Evolutionary conservation across 2,888 invertebrate species (phyloP).

Genomic region (Lithophane leautieri): DNA sequence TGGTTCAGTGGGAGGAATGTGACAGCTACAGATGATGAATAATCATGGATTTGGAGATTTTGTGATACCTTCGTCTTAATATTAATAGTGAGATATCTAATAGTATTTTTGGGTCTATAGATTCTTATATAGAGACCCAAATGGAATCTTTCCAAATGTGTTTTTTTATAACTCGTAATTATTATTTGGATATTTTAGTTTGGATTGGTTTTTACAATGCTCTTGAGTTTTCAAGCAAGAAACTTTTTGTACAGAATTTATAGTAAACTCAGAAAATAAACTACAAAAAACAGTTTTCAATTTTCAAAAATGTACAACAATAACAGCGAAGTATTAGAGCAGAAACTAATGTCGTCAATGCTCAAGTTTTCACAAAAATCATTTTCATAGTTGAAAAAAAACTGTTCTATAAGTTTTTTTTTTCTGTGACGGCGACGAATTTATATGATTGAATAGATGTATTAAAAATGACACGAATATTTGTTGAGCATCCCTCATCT

Average conservation of each 20-base stretch:
- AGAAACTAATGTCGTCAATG: slow-evolving; percentile 1
- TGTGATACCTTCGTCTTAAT: slow-evolving; percentile 4
- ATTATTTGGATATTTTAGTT: background rate
- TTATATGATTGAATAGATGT: slow-evolving; percentile 17
- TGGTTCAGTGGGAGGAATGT: slow-evolving; percentile 42
- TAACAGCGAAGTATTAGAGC: background rate
- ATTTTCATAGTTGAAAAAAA: slow-evolving; percentile 15
- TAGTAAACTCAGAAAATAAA: background rate
- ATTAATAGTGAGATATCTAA: slow-evolving; percentile 10
- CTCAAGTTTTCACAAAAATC: background rate
- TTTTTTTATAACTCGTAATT: background rate
- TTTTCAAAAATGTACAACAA: background rate
- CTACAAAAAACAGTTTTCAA: background rate
- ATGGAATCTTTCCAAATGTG: background rate
- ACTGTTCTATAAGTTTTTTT: background rate
- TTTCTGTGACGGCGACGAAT: slow-evolving; percentile 14
- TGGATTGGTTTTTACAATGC: no score
- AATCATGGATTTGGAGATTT: slow-evolving; percentile 37
- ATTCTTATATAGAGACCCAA: no score
- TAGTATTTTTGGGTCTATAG: background rate
- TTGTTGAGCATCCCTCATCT: slow-evolving; percentile 31
- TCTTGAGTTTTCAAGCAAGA: background rate
- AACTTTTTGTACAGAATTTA: background rate
- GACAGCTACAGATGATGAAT: slow-evolving; percentile 44
- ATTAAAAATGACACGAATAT: slow-evolving; percentile 37